Percentiles rank a stretch among this genome's conserved stretches.
Evolutionary conservation across 2,113 vertebrate species (phyloP).

Genomic region (Anthoscopus minutus): DNA sequence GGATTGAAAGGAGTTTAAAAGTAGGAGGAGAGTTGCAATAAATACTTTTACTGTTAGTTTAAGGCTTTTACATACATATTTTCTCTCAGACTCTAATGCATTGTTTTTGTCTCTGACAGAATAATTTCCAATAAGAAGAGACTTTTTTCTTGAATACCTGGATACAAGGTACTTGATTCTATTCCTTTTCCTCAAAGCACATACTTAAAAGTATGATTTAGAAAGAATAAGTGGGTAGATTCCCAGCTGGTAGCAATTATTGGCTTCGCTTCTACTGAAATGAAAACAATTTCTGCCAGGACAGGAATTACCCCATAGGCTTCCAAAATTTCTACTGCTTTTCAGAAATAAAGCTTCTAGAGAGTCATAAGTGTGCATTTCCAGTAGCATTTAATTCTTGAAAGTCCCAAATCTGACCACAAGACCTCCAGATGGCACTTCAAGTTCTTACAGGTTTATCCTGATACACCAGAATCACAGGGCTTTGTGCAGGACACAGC

Average conservation of each 20-base stretch:
- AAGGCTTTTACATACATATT: not conserved
- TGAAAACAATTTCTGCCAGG: not conserved
- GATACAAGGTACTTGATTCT: not conserved
- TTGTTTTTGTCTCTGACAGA: slow-evolving; percentile 4
- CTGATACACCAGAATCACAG: not conserved
- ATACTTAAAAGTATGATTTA: not conserved
- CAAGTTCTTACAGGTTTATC: not conserved
- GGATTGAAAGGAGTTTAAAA: not conserved
- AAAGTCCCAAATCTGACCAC: not conserved
- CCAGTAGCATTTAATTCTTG: not conserved
- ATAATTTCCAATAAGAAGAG: not conserved
- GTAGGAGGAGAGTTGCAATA: not conserved
- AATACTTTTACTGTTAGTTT: not conserved
- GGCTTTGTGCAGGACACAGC: not conserved
- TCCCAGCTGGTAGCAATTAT: not conserved
- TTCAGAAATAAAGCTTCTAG: not conserved
- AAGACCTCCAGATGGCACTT: not conserved
- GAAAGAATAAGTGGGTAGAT: not conserved
- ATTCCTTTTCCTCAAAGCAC: not conserved
- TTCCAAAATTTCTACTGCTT: not conserved
- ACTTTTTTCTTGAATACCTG: not conserved
- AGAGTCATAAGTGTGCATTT: not conserved
- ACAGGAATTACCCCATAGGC: not conserved
- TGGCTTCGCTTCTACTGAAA: not conserved
- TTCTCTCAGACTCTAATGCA: not conserved